Evolutionary conservation across 30 jellyfish, hydroid and myxozoan genomes (phyloP), one percentile per base, ranked within the genome.

Genomic region (Cassiopea xamachana): DNA sequence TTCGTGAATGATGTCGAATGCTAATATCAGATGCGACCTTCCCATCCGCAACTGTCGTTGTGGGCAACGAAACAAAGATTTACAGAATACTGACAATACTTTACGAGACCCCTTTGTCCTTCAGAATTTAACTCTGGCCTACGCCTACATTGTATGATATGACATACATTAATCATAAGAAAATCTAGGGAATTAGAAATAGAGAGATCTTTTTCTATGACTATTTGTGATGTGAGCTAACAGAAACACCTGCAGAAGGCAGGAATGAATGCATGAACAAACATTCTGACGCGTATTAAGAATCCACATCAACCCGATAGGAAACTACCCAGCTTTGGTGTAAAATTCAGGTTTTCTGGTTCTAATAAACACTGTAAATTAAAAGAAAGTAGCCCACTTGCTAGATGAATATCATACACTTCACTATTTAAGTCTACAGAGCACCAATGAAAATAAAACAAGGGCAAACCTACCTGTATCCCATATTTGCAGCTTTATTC

Each of bases 401-500:
- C 74, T 64, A 64, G 2, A 64, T 4, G 27, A 64, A 2, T 14
- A 5, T 14, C 15, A 0, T 10, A 6, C 10, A 55, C 12, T 55
- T 55, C 64, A 6, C 12, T 10, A 3, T 55, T 55, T 0, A 3
- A 55, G 10, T 3, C 64, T 55, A 10, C 64, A 10, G 64, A 55
- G 12, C 7, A 55, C 7, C 6, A 64, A 64, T 16, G 8, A 13
- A 16, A 14, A 17, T 17, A 7, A 48, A 79, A 79, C n/a, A 79
- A 59, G 18, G 17, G 58, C 45, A 74, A 74, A 51, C 98, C 69
- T 50, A 94, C 99, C 99, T 79, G 99, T 95, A 86, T 95, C 99
- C 99, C 99, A 95, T 48, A 95, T 95, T 76, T 95, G 99, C 89
- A 95, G 97, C 79, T 95, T 95, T 88, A 95, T 95, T 87, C 97